These are phyloP conservation scores for Crotalus tigris DNA, from an alignment of 2,113 vertebrate species.

Conservation along the genomic window DNA sequence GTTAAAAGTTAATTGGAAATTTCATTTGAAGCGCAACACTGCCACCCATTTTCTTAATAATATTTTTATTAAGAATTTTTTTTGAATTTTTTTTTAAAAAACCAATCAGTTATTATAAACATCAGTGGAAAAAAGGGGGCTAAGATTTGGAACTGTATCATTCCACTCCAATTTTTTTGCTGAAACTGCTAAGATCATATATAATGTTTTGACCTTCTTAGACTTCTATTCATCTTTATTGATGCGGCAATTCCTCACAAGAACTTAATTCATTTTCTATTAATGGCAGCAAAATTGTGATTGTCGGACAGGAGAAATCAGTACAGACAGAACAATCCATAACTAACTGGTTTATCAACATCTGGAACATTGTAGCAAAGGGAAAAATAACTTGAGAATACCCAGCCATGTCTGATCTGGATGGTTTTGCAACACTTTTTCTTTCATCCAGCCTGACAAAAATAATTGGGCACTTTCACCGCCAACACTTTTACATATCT, in stretches of 20 bases:
- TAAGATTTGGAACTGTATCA: neutral
- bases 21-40: neutral
- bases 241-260: neutral
- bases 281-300: neutral
- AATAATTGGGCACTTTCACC: neutral
- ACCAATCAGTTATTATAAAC: neutral
- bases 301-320: neutral
- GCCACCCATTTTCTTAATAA: slow-evolving; percentile 7
- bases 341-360: neutral
- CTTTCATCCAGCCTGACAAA: neutral
- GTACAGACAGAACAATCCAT: neutral
- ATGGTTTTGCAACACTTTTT: neutral
- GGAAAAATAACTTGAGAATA: neutral
- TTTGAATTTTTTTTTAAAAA: neutral
- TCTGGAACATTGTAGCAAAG: neutral
- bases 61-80: neutral
- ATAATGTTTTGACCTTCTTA: neutral
- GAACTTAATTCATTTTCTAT: neutral
- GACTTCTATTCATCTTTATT: neutral
- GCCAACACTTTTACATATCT: neutral
- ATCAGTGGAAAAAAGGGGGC: neutral
- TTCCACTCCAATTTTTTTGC: neutral
- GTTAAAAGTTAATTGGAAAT: slow-evolving; percentile 16
- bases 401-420: neutral
- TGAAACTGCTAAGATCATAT: neutral